A percentile compares a stretch with the other conserved stretches of the same genome.
phyloP scores from a whole-genome alignment of 2,888 invertebrate species.

The Mythimna ferrago region DNA sequence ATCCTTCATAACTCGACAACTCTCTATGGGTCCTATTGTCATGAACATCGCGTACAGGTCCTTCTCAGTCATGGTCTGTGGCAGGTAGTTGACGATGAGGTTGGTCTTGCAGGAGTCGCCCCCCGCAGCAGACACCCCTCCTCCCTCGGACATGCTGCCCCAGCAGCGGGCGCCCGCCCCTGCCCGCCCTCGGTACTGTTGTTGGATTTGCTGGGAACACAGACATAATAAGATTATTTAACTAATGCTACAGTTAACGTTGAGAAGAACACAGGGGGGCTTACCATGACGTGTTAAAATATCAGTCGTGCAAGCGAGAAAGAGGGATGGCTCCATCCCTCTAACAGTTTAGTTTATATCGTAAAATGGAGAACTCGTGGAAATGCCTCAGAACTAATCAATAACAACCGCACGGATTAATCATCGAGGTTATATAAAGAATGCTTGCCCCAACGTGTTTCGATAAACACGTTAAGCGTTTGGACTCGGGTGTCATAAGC shows the following conservation, averaged over 20 bases:
- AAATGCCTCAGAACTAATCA: no score
- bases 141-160: constrained; percentile 89
- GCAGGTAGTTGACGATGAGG: constrained; percentile 98
- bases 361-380: no score
- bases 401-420: no score
- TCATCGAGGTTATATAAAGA: no score
- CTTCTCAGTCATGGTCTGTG: constrained; percentile 97
- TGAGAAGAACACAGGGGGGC: no score
- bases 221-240: constrained; percentile 8
- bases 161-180: constrained; percentile 80
- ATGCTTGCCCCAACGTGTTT: no score
- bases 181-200: constrained; percentile 83
- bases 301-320: no score
- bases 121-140: constrained; percentile 83
- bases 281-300: no score
- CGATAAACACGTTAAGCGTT: no score
- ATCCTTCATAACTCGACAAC: constrained; percentile 97
- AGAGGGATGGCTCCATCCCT: no score
- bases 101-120: constrained; percentile 92
- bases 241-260: not conserved
- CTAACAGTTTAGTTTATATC: no score
- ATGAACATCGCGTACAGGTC: constrained; percentile 97
- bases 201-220: constrained; percentile 87
- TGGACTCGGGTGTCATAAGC: no score
- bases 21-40: constrained; percentile 96